Evolutionary conservation across 2,888 invertebrate species (phyloP).

Genomic region (Yponomeuta plumbellus): DNA sequence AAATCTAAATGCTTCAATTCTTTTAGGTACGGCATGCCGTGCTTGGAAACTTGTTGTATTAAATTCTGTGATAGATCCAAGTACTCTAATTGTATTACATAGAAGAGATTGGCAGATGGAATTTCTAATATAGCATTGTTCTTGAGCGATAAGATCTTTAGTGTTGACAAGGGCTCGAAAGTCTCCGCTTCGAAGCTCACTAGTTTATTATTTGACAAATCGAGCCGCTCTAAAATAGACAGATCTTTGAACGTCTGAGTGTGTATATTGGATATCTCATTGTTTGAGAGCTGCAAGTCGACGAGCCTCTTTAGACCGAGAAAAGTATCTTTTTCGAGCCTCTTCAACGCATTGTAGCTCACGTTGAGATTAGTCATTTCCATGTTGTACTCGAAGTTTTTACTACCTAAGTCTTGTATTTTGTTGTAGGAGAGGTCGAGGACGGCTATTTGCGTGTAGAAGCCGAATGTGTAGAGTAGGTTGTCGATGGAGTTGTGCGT

Average conservation of each 20-base stretch:
- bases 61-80: conserved; percentile 88
- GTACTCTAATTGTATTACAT: conserved; percentile 80
- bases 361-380: conserved; percentile 85
- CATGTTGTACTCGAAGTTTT: conserved; percentile 87
- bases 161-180: conserved; percentile 81
- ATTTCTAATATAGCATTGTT: conserved; percentile 88
- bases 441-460: conserved; percentile 86
- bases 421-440: conserved; percentile 90
- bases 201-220: conserved; percentile 85
- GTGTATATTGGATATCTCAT: conserved; percentile 85
- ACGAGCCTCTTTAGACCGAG: conserved; percentile 82
- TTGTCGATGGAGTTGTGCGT: conserved; percentile 89
- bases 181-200: conserved; percentile 83
- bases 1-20: conserved; percentile 83
- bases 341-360: conserved; percentile 84
- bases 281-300: conserved; percentile 84
- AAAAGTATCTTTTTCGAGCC: conserved; percentile 84
- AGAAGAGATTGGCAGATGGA: conserved; percentile 81
- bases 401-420: conserved; percentile 86
- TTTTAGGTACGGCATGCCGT: conserved; percentile 83
- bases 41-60: conserved; percentile 82
- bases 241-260: conserved; percentile 87
- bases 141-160: conserved; percentile 84
- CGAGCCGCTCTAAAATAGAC: conserved; percentile 82
- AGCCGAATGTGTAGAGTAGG: conserved; percentile 85